Evolutionary conservation across 2,113 vertebrate species (phyloP).

Genomic region (Hylia prasina): DNA sequence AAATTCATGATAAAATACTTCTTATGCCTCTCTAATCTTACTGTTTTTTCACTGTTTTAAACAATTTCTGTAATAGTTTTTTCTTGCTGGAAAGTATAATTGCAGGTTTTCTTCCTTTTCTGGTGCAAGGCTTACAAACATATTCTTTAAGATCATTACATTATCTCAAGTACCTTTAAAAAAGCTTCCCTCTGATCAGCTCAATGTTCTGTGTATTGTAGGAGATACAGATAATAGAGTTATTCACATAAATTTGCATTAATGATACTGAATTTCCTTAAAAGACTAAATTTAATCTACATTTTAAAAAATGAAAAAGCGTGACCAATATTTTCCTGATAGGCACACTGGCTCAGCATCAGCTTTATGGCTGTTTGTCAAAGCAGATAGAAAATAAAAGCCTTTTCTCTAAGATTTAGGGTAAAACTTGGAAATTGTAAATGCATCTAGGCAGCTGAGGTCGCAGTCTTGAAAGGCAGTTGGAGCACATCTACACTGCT

Average conservation of each 20-base stretch:
- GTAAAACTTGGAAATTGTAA: not conserved
- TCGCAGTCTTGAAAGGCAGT: not conserved
- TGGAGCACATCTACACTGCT: not conserved
- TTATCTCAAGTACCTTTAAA: not conserved
- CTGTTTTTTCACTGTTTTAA: not conserved
- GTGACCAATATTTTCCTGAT: not conserved
- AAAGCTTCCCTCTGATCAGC: conserved; percentile 1
- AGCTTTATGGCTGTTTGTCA: not conserved
- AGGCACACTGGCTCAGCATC: not conserved
- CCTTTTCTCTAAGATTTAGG: not conserved
- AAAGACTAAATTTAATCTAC: not conserved
- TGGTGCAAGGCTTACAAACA: conserved; percentile 7
- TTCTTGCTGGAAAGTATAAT: not conserved
- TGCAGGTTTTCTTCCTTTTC: not conserved
- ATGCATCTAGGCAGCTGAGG: not conserved
- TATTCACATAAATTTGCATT: conserved; percentile 47
- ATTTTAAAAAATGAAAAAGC: not conserved
- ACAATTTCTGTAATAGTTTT: not conserved
- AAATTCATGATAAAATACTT: not conserved
- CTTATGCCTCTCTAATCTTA: not conserved
- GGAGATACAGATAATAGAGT: not conserved
- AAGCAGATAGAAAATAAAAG: not conserved
- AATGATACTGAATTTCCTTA: not conserved
- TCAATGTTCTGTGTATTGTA: not conserved
- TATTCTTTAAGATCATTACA: conserved; percentile 5